phyloP scores from a whole-genome alignment of 2,888 invertebrate genomes.

The Ariolimax columbianus region DNA sequence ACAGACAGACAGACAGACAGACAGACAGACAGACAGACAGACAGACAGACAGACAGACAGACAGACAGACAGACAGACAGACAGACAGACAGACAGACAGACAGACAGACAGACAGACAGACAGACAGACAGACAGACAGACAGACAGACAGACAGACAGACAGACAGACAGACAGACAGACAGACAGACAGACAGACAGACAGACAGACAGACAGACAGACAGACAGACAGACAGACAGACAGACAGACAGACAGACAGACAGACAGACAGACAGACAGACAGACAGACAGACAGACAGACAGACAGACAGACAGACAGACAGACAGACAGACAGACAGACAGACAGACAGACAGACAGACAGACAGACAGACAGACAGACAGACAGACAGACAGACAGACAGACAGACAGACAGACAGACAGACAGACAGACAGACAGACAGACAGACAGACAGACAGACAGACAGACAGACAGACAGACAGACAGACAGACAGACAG shows the following conservation, averaged over 20 bases:
- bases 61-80: not conserved
- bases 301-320: conserved; percentile 7
- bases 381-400: conserved; percentile 14
- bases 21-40: conserved; percentile 16
- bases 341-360: conserved; percentile 8
- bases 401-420: conserved; percentile 22
- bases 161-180: not conserved
- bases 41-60: conserved; percentile 4
- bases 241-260: conserved; percentile 3
- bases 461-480: conserved; percentile 7
- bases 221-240: not conserved
- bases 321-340: conserved; percentile 13
- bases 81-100: conserved; percentile 1
- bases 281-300: conserved; percentile 20
- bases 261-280: conserved; percentile 1
- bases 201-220: not conserved
- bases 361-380: conserved; percentile 16
- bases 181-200: conserved; percentile 7
- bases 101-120: conserved; percentile 15
- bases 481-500: conserved; percentile 5
- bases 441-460: conserved; percentile 26
- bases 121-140: conserved; percentile 3
- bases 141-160: conserved; percentile 21
- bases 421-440: conserved; percentile 1
- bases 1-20: conserved; percentile 16